phyloP scores from a whole-genome alignment of 2,113 vertebrate genomes.

The Laterallus jamaicensis region DNA sequence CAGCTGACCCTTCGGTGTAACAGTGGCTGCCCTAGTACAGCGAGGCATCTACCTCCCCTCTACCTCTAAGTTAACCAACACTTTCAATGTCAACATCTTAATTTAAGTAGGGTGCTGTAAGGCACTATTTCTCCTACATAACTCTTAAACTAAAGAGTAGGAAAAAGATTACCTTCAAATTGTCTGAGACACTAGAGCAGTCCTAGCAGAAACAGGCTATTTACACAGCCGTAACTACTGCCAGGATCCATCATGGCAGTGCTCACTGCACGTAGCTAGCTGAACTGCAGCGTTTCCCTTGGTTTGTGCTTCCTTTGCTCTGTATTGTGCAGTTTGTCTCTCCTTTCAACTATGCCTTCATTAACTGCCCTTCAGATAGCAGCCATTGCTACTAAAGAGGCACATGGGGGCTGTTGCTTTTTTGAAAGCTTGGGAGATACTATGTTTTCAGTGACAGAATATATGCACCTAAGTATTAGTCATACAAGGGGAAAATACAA shows the following conservation, averaged over 20 bases:
- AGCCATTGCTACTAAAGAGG: neutral
- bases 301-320: neutral
- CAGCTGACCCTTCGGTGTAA: neutral
- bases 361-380: neutral
- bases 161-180: neutral
- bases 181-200: neutral
- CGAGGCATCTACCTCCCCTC: neutral
- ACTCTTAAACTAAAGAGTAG: neutral
- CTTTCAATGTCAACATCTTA: neutral
- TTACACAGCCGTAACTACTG: neutral
- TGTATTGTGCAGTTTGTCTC: neutral
- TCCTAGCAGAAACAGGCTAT: neutral
- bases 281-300: neutral
- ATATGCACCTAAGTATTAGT: neutral
- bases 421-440: neutral
- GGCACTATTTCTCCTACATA: rapidly evolving
- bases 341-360: neutral
- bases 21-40: neutral
- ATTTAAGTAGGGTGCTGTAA: neutral
- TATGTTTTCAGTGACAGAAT: neutral
- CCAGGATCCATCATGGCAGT: neutral
- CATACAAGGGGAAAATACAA: neutral
- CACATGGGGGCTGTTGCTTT: neutral
- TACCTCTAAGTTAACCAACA: neutral
- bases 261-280: neutral